phyloP scores from a whole-genome alignment of 2,113 vertebrate species.

The Takifugu flavidus region DNA sequence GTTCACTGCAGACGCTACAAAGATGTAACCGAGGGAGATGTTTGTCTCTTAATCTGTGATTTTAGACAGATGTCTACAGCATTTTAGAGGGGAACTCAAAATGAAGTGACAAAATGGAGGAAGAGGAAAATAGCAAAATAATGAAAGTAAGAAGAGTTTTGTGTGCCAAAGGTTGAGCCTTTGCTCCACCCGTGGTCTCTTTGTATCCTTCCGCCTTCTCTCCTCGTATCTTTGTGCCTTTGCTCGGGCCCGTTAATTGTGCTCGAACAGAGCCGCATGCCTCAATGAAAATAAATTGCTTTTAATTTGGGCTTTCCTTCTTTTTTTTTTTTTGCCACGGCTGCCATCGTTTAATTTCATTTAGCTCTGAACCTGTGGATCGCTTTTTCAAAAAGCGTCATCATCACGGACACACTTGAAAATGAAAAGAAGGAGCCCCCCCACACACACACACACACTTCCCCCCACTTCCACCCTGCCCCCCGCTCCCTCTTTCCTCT shows the following conservation, averaged over 20 bases:
- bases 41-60: background rate
- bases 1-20: no score
- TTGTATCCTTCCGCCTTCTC: conserved; percentile 49
- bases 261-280: conserved; percentile 89
- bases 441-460: conserved; percentile 50
- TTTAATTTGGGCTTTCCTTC: conserved; percentile 90
- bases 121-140: conserved; percentile 11
- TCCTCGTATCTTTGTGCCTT: conserved; percentile 48
- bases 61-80: conserved; percentile 22
- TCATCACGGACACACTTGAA: conserved; percentile 89
- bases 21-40: no score
- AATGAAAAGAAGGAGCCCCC: conserved; percentile 86
- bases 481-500: conserved; percentile 53
- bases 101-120: conserved; percentile 23
- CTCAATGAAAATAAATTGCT: conserved; percentile 97
- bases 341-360: conserved; percentile 98
- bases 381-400: conserved; percentile 87
- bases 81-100: conserved; percentile 37
- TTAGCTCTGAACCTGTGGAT: conserved; percentile 95
- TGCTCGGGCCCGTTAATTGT: conserved; percentile 85
- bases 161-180: conserved; percentile 53
- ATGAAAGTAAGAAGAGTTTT: conserved; percentile 38
- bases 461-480: background rate
- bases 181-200: conserved; percentile 26
- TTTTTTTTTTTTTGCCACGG: conserved; percentile 66